Evolutionary conservation across 1,140 invertebrate species (phyloP).

Genomic region (Drosophila nebulosa): DNA sequence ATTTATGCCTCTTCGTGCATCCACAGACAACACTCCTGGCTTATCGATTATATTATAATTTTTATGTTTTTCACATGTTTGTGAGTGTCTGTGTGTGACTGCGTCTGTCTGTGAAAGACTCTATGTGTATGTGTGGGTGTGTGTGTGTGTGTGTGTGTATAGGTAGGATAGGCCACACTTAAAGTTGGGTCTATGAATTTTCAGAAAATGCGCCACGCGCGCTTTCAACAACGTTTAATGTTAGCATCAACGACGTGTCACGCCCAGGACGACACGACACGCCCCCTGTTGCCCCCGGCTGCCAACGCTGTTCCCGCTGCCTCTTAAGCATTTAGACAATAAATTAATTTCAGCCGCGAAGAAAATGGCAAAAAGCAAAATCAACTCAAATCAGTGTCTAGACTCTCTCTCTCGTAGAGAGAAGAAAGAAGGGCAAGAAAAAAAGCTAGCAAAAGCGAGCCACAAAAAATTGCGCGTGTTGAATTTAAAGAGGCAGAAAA

Average conservation of each 20-base stretch:
- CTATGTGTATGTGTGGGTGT: not conserved
- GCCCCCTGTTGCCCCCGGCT: not conserved
- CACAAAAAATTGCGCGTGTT: conserved; percentile 42
- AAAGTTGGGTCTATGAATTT: conserved; percentile 53
- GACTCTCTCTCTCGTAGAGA: conserved; percentile 30
- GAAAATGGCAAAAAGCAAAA: conserved; percentile 23
- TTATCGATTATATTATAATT: conserved; percentile 35
- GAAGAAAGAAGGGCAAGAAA: conserved; percentile 10
- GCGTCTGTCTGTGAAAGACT: not conserved
- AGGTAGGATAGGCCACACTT: conserved; percentile 19
- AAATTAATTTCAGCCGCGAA: conserved; percentile 61
- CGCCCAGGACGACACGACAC: conserved; percentile 21
- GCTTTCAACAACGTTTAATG: conserved; percentile 66
- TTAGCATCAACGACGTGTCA: conserved; percentile 60
- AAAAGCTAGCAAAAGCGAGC: conserved; percentile 1
- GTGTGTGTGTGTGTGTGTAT: not conserved
- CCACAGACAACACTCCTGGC: conserved; percentile 23
- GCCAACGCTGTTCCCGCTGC: no score
- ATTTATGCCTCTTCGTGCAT: conserved; percentile 47
- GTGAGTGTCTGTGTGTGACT: not conserved
- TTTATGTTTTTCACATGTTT: conserved; percentile 4
- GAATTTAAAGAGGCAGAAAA: conserved; percentile 56
- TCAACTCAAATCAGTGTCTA: conserved; percentile 71
- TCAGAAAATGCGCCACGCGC: conserved; percentile 56
- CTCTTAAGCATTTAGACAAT: conserved; percentile 52